phyloP scores from a whole-genome alignment of 2,113 vertebrate species.

The Coptodon rendalli region DNA sequence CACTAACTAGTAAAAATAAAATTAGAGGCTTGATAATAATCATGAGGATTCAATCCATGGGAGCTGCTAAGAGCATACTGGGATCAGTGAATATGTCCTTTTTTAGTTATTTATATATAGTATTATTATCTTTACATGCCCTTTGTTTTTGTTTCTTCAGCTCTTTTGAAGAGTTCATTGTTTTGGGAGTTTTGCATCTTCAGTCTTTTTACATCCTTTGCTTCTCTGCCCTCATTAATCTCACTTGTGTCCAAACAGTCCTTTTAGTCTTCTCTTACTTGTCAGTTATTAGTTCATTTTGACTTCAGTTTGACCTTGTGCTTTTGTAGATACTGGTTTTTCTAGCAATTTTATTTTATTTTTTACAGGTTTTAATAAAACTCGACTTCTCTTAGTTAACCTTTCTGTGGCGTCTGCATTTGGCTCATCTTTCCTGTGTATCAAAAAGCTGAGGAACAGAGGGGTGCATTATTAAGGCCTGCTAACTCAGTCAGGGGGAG shows the following conservation, averaged over 20 bases:
- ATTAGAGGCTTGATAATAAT: not conserved
- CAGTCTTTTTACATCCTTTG: not conserved
- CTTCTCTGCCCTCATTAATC: not conserved
- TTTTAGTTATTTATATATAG: not conserved
- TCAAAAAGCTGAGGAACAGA: not conserved
- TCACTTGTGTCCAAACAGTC: not conserved
- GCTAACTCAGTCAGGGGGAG: not conserved
- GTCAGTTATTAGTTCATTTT: not conserved
- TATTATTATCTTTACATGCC: fast-evolving
- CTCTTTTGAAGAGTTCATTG: not conserved
- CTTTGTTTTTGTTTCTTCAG: not conserved
- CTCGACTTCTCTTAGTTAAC: not conserved
- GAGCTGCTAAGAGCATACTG: not conserved
- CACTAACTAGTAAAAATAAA: not conserved
- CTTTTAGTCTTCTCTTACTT: not conserved
- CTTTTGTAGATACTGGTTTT: not conserved
- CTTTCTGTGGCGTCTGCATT: not conserved
- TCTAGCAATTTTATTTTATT: not conserved
- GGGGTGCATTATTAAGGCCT: not conserved
- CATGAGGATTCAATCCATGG: not conserved
- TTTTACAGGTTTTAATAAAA: not conserved
- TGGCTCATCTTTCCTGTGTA: not conserved
- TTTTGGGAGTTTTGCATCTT: not conserved
- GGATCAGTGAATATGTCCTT: not conserved
- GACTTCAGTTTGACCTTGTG: not conserved